A percentile compares a stretch with the other conserved stretches of the same genome.
These are phyloP conservation scores for Scaptomyza graminum DNA, from an alignment of 1,140 invertebrate species.

Conservation along the genomic window DNA sequence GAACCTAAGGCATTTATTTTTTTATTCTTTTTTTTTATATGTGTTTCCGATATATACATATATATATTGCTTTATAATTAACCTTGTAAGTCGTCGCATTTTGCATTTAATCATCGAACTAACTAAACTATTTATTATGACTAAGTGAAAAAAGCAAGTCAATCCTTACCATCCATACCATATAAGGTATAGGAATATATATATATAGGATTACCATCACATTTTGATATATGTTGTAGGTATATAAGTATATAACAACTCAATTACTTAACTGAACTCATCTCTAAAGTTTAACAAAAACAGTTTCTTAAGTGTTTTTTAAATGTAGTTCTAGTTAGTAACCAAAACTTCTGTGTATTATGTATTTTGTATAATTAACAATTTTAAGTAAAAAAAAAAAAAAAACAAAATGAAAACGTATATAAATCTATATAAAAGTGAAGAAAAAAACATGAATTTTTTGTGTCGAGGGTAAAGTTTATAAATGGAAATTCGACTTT, in stretches of 20 bases:
- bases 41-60: too few relatives aligned
- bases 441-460: background rate
- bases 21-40: conserved; percentile 4
- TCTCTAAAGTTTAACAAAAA: background rate
- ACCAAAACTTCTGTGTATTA: conserved; percentile 14
- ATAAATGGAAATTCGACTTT: background rate
- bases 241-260: conserved; percentile 26
- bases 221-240: conserved; percentile 5
- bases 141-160: conserved; percentile 14
- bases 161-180: background rate
- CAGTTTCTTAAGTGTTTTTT: conserved; percentile 21
- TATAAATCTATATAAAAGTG: background rate
- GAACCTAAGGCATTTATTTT: conserved; percentile 6
- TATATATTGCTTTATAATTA: conserved; percentile 14
- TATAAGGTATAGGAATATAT: background rate
- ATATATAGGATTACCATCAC: conserved; percentile 5
- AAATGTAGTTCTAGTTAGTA: conserved; percentile 5
- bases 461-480: background rate
- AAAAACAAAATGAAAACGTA: conserved; percentile 3
- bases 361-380: conserved; percentile 25
- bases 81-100: conserved; percentile 9
- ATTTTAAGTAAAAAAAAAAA: conserved; percentile 7
- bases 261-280: conserved; percentile 16
- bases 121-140: conserved; percentile 39
- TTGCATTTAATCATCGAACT: conserved; percentile 5